Percentiles rank a stretch among this genome's conserved stretches.
Evolutionary conservation across 2,113 vertebrate species (phyloP).

Genomic region (Pygoscelis adeliae): DNA sequence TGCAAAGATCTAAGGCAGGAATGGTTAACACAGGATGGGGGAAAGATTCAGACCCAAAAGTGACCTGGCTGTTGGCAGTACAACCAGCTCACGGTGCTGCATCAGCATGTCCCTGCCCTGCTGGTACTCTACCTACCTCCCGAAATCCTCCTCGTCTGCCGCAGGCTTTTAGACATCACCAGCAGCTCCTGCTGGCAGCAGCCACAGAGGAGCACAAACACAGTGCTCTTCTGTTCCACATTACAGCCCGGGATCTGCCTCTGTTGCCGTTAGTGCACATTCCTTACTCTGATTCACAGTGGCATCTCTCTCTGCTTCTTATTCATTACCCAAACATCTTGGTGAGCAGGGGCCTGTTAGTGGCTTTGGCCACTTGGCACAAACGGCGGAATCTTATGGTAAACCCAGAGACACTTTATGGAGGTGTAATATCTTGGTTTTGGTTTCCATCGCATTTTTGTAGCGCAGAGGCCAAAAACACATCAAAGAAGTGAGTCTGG

Average conservation of each 20-base stretch:
- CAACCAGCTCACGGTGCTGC: not conserved
- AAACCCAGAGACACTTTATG: slow-evolving; percentile 70
- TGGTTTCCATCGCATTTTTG: slow-evolving; percentile 58
- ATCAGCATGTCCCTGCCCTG: not conserved
- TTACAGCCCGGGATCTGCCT: not conserved
- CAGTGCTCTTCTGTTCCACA: slow-evolving; percentile 41
- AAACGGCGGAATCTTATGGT: slow-evolving; percentile 63
- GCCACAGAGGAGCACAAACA: not conserved
- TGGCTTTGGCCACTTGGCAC: slow-evolving; percentile 71
- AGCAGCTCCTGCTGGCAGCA: not conserved
- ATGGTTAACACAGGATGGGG: not conserved
- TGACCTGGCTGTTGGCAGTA: not conserved
- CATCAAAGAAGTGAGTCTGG: slow-evolving; percentile 62
- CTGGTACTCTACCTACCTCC: not conserved
- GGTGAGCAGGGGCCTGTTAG: slow-evolving; percentile 54
- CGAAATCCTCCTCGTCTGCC: accelerated
- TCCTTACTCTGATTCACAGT: slow-evolving; percentile 51
- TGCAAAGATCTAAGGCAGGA: not conserved
- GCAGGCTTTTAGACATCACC: not conserved
- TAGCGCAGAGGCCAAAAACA: slow-evolving; percentile 57
- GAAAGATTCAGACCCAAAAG: not conserved
- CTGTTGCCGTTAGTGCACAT: not conserved
- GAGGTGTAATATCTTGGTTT: slow-evolving; percentile 70
- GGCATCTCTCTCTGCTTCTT: slow-evolving; percentile 61
- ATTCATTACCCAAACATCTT: slow-evolving; percentile 69